Base-by-base conservation (phyloP, 2,113 vertebrate species). In the Hirundichthys speculiger region DNA sequence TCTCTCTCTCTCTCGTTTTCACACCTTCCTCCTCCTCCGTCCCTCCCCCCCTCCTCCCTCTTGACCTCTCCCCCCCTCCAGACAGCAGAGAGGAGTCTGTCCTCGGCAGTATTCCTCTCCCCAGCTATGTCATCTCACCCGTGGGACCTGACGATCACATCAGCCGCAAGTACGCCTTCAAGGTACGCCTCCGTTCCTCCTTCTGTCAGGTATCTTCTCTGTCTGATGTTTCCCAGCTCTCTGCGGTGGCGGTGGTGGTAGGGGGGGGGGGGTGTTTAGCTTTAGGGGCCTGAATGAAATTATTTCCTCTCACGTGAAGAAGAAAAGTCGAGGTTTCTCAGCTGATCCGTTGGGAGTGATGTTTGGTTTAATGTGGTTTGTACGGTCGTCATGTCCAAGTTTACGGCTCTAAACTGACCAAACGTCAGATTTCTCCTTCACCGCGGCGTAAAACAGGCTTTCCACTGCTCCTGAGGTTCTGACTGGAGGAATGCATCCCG, bases 81-180 rank as follows among this genome's bases (percentile, higher is more conserved):
- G 97, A 99, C 86, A 98, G 95, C 92, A 94, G 96, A 94, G 97
- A 99, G 86, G 96, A 99, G 76, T 91, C 86, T 0, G 93, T 99
- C 62, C 86, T 99, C 3, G 97, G 97, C 15, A 98, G 96, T 90
- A 97, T 99, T 61, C 96, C 97, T 15, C 82, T 99, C 80, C 97
- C 95, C 80, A 96, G 97, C 83, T 99, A 99, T 0, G 91, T 95
- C 16, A 93, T 96, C 82, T 93, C 95, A 30, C 85, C 94, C 0
- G 94, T 98, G 74, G 93, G 89, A 64, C 87, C 93, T 0, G 95
- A 97, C 60, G 97, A 99, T 86, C 96, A 96, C 42, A 96, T 98
- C 75, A 95, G 93, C 85, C 96, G 97, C 83, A 99, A 97, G 76
- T 96, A 94, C 86, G 95, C 96, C 75, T 99, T 99, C 73, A 99